Conservation (phyloP, 2,888 invertebrate species). For the Sussaba pulchella region DNA sequence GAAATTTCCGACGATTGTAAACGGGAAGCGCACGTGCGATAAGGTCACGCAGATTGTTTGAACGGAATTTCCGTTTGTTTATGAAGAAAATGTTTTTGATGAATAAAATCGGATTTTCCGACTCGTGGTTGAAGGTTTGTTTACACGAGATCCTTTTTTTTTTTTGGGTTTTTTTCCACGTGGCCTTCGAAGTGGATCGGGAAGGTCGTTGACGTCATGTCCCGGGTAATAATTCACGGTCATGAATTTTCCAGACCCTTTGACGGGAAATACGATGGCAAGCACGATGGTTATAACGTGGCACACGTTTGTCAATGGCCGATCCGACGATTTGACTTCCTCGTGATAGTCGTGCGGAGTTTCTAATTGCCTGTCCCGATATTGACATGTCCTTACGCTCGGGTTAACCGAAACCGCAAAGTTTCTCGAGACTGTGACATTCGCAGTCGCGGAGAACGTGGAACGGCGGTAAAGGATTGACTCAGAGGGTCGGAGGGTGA, state of each 20-base stretch:
- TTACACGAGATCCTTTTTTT: neutral
- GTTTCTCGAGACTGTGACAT: conserved; percentile 32
- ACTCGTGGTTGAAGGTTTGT: neutral
- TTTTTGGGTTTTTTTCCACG: neutral
- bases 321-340: conserved; percentile 18
- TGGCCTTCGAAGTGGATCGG: neutral
- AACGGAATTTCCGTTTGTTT: conserved; percentile 23
- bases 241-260: no score
- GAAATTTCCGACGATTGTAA: conserved; percentile 15
- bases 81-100: neutral
- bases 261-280: no score
- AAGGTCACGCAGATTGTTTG: conserved; percentile 62
- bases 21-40: conserved; percentile 66
- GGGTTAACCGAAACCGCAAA: conserved; percentile 50
- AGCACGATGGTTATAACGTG: neutral
- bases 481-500: neutral
- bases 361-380: conserved; percentile 44
- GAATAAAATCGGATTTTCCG: neutral
- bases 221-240: no score
- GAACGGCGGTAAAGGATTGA: conserved; percentile 17
- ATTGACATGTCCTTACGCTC: conserved; percentile 35
- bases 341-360: conserved; percentile 1
- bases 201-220: neutral
- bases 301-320: neutral
- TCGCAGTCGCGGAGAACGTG: conserved; percentile 16